Evolutionary conservation across 2,113 vertebrate species (phyloP).

Genomic region (Osmerus eperlanus): DNA sequence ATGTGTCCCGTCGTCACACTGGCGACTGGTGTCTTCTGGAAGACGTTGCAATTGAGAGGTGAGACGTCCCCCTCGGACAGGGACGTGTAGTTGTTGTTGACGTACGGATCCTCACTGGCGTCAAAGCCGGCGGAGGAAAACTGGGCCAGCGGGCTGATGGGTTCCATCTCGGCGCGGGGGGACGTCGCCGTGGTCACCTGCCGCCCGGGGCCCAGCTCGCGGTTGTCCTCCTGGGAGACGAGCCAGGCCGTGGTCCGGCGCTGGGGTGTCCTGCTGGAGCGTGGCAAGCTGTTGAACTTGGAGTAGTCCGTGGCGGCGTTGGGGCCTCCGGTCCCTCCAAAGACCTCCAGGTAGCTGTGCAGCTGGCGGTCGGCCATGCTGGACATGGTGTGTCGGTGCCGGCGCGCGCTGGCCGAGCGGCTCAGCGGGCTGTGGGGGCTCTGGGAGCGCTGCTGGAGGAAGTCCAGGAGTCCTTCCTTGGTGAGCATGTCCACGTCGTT

Average conservation of each 20-base stretch:
- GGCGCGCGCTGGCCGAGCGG: conserved; percentile 82
- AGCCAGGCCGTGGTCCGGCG: conserved; percentile 70
- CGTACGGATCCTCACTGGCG: conserved; percentile 43
- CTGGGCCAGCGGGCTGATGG: conserved; percentile 57
- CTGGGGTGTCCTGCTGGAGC: conserved; percentile 65
- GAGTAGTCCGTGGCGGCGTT: conserved; percentile 57
- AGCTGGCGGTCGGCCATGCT: conserved; percentile 79
- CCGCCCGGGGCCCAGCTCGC: conserved; percentile 60
- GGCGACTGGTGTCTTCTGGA: conserved; percentile 54
- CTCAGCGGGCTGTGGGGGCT: conserved; percentile 82
- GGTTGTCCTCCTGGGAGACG: conserved; percentile 65
- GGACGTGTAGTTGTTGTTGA: conserved; percentile 47
- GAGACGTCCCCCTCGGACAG: conserved; percentile 59
- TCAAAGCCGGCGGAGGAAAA: conserved; percentile 53
- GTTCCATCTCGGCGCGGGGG: conserved; percentile 59
- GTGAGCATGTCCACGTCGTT: conserved; percentile 86
- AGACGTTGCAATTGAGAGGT: conserved; percentile 43
- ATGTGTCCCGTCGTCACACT: conserved; percentile 64
- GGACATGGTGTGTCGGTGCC: conserved; percentile 82
- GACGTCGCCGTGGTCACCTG: conserved; percentile 40
- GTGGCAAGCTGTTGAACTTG: conserved; percentile 87
- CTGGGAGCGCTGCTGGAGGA: conserved; percentile 80
- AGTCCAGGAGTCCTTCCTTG: conserved; percentile 83
- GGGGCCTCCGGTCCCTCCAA: conserved; percentile 49
- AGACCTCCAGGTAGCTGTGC: conserved; percentile 82